phyloP scores from a whole-genome alignment of 1,140 invertebrate species.

The Drosophila varians region DNA sequence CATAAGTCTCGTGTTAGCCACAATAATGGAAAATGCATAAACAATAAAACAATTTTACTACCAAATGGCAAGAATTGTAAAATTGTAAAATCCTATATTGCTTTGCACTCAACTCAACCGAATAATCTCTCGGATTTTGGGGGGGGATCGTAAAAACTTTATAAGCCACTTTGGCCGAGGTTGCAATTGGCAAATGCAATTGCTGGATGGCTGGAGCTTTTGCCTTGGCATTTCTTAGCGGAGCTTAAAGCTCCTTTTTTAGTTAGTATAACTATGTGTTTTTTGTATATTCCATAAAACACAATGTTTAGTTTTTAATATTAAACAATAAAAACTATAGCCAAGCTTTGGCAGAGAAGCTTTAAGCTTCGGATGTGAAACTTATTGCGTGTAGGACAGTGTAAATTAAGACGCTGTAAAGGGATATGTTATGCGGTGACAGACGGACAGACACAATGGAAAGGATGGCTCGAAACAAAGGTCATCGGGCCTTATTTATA shows the following conservation, averaged over 20 bases:
- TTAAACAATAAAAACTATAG: background rate
- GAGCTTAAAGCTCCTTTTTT: background rate
- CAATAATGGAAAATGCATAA: constrained; percentile 45
- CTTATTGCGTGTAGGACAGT: constrained; percentile 7
- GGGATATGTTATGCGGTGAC: constrained; percentile 48
- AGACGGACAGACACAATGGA: constrained; percentile 47
- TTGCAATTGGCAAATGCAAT: constrained; percentile 36
- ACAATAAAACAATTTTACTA: constrained; percentile 60
- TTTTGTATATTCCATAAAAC: background rate
- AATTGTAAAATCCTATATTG: constrained; percentile 51
- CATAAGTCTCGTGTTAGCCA: constrained; percentile 44
- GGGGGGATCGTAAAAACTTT: constrained; percentile 40
- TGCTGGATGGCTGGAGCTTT: constrained; percentile 21
- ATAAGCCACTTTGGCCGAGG: constrained; percentile 27
- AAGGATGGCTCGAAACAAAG: constrained; percentile 53
- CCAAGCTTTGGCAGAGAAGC: constrained; percentile 7
- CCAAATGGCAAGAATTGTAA: constrained; percentile 53
- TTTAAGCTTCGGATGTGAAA: constrained; percentile 24
- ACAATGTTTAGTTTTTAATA: background rate
- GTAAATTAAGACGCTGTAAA: constrained; percentile 42
- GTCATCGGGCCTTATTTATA: constrained; percentile 34
- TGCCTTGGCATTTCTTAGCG: background rate
- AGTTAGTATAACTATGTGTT: background rate
- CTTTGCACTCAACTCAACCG: constrained; percentile 69
- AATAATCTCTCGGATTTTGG: constrained; percentile 55